Evolutionary conservation across 2,113 vertebrate species (phyloP), one percentile per base, ranked within the genome.

Genomic region (Amphiprion ocellaris): DNA sequence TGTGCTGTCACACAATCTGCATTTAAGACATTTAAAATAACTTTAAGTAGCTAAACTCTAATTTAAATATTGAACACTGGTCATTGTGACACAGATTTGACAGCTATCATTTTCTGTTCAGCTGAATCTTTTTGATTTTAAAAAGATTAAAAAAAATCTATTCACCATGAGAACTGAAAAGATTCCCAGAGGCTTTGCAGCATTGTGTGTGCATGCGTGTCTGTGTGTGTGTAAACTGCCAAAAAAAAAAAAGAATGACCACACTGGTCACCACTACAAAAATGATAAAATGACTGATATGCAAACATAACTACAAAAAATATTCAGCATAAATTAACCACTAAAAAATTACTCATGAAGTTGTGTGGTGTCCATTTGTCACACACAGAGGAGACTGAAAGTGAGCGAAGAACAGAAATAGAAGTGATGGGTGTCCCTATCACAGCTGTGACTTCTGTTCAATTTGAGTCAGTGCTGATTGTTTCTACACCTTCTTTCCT

Each of bases 401-500:
- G 5, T 44, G 49, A 72, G 46, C 4, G 16, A 59, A 58, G 33
- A 74, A 41, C 62, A 67, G 55, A 67, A 84, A 79, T 65, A 84
- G 76, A 75, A 24, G 47, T 70, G 65, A 65, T 60, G 24, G 8
- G 37, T 62, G 72, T 50, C 60, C 30, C 17, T 1, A 46, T 60
- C 53, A 52, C 82, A 80, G 77, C 82, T 75, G 61, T 14, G 66
- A 62, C 61, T 75, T 62, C 60, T 55, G 47, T 66, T 16, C 9
- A 15, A 26, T 55, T 49, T 21, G 37, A 75, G 28, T 71, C 55
- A 17, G 2, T 37, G 58, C 26, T 74, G 63, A 56, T 30, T 64
- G 67, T 56, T 58, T 46, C 63, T 1, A 15, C 47, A 54, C 26
- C 49, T 21, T 21, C 23, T 44, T 5, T 39, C 17, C 21, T 7